Evolutionary conservation across 2,797 vertebrate genomes (phyloP).

Genomic region (Halcyon leucocephala): DNA sequence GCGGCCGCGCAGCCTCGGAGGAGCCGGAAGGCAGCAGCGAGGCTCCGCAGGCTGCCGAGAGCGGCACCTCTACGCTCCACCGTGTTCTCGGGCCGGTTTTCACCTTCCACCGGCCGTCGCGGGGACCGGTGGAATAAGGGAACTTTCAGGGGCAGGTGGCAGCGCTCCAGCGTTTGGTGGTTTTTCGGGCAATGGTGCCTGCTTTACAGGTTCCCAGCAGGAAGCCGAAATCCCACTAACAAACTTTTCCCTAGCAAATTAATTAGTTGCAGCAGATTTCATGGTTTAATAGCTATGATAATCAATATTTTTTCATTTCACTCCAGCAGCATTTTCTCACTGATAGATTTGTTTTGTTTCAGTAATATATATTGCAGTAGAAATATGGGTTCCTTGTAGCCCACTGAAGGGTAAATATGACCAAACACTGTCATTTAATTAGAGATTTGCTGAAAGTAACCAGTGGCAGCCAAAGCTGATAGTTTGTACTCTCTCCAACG

Average conservation of each 20-base stretch:
- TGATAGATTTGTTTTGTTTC: constrained; percentile 71
- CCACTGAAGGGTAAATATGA: not conserved
- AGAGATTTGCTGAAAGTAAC: not conserved
- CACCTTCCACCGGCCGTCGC: not conserved
- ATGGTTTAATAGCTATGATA: constrained; percentile 69
- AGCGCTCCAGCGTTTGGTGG: not conserved
- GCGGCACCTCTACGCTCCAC: not conserved
- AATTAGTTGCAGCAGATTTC: constrained; percentile 72
- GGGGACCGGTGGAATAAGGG: not conserved
- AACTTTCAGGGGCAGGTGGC: not conserved
- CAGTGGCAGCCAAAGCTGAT: not conserved
- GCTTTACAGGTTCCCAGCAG: constrained; percentile 56
- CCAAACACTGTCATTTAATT: not conserved
- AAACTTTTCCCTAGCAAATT: constrained; percentile 72
- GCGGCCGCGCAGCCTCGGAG: too few species aligned
- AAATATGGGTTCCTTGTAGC: constrained; percentile 20
- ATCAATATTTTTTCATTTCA: constrained; percentile 75
- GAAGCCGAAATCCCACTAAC: constrained; percentile 54
- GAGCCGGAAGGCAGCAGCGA: not conserved
- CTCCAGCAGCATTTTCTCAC: constrained; percentile 45
- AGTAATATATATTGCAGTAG: constrained; percentile 40
- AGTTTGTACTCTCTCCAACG: not conserved
- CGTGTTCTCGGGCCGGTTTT: not conserved
- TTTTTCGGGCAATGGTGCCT: not conserved
- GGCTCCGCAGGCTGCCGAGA: not conserved